Evolutionary conservation across 1,140 invertebrate genomes (phyloP).

Genomic region (Heterodera carotae): DNA sequence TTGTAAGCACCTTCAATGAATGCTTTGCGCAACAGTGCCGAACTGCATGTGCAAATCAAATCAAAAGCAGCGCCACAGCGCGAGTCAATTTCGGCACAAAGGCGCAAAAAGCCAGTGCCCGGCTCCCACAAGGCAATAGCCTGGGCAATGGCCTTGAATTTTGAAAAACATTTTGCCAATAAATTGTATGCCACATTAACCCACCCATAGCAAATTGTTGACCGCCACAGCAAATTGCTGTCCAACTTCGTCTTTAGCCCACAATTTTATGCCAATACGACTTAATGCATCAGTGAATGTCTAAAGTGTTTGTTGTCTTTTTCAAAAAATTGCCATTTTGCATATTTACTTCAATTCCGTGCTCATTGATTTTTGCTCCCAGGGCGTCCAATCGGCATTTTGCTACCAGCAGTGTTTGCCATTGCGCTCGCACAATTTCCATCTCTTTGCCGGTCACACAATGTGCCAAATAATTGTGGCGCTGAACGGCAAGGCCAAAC

Average conservation of each 20-base stretch:
- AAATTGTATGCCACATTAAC: neutral
- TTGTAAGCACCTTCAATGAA: constrained; percentile 19
- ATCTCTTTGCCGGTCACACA: constrained; percentile 60
- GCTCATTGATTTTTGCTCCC: neutral
- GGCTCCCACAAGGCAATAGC: constrained; percentile 28
- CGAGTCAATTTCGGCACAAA: constrained; percentile 25
- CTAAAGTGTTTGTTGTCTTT: neutral
- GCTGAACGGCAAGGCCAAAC: constrained; percentile 54
- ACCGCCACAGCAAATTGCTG: constrained; percentile 2
- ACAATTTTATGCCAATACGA: neutral
- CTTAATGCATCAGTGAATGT: neutral
- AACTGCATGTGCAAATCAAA: neutral
- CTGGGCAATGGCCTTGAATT: constrained; percentile 11
- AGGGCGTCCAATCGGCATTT: constrained; percentile 10
- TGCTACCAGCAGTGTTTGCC: constrained; percentile 47
- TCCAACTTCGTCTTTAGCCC: neutral
- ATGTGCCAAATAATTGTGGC: constrained; percentile 56
- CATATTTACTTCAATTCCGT: neutral
- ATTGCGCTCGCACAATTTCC: constrained; percentile 46
- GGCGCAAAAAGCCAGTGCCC: constrained; percentile 23
- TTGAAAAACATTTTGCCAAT: constrained; percentile 15
- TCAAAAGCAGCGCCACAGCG: constrained; percentile 17
- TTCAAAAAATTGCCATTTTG: neutral
- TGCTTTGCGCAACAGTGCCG: constrained; percentile 5
- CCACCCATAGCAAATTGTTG: constrained; percentile 12